These are phyloP conservation scores for Manis javanica DNA, from an alignment of 2,797 vertebrate genomes.

Conservation along the genomic window DNA sequence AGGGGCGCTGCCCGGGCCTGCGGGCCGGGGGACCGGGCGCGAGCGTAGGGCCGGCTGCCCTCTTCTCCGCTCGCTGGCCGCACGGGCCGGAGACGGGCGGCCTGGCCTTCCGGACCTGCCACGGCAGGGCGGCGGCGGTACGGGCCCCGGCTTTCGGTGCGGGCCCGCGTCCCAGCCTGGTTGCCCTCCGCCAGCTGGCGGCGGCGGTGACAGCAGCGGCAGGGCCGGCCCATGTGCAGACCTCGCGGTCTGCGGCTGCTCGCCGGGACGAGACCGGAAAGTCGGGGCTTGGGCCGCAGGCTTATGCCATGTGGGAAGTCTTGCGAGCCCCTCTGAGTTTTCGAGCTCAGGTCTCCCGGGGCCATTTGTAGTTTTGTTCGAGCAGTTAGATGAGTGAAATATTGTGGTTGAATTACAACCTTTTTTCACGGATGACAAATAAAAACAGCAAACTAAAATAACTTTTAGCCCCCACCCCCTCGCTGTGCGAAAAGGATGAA, in stretches of 20 bases:
- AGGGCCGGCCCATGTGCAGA: constrained; percentile 39
- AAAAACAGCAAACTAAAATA: constrained; percentile 26
- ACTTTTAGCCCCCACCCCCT: constrained; percentile 24
- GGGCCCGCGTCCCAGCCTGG: neutral
- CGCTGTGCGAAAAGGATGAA: neutral
- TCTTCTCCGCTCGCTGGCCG: neutral
- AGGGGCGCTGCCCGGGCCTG: constrained; percentile 34
- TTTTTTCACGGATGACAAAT: neutral
- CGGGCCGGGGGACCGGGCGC: neutral
- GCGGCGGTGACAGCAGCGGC: constrained; percentile 62
- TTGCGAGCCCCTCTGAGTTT: neutral
- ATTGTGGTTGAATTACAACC: neutral
- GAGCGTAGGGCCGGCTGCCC: neutral
- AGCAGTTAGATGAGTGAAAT: neutral
- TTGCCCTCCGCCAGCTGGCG: neutral
- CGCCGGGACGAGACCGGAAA: neutral
- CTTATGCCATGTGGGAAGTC: constrained; percentile 58
- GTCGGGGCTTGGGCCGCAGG: neutral
- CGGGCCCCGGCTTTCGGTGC: neutral
- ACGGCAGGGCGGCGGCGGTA: neutral
- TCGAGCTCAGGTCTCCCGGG: neutral
- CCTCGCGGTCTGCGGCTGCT: neutral
- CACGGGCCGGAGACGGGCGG: neutral
- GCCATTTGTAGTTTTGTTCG: neutral
- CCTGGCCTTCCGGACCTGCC: neutral